Base-by-base conservation (phyloP, 2,113 vertebrate genomes). In the Ammodytes marinus region DNA sequence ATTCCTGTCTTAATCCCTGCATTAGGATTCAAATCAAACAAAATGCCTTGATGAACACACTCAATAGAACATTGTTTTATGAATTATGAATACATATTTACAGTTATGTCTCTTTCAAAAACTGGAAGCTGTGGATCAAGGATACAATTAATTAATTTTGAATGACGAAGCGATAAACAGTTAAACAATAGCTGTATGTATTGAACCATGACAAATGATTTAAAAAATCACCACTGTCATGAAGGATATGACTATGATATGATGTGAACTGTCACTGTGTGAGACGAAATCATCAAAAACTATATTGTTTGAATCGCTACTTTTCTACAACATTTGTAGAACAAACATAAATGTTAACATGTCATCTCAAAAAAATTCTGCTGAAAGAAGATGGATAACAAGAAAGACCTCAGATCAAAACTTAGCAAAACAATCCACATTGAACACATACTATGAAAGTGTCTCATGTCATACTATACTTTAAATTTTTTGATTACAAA, bases 1-100 rank as follows among this genome's bases (percentile, higher is more conserved):
- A 84, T 64, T 54, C 65, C 43, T 69, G 49, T 2, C 12, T 50
- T 80, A 61, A 82, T 27, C 27, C 27, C 27, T 27, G 27, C 27
- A 27, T 27, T 27, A 27, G 27, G 27, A 27, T 27, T 27, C 27
- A 27, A 27, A 27, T 27, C 27, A 27, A 27, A 27, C 27, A 27
- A 27, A 27, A 27, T 27, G 27, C 27, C 27, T 27, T 73, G 14
- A 64, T 42, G 13, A 85, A 74, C 8, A 39, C 35, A 53, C 14
- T 47, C 4, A 72, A 3, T 8, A 5, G 73, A 47, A 14, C 6
- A 8, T 4, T 59, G 14, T 35, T 50, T 47, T 50, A 4, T 59
- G 37, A 19, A 50, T 50, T 8, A 54, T 61, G 27, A 49, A 72
- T 49, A 14, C 35, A 12, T 61, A 13, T 65, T 83, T 60, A n/a